Evolutionary conservation across 2,888 invertebrate species (phyloP), one percentile per base, ranked within the genome.

Genomic region (Anorthoa munda): DNA sequence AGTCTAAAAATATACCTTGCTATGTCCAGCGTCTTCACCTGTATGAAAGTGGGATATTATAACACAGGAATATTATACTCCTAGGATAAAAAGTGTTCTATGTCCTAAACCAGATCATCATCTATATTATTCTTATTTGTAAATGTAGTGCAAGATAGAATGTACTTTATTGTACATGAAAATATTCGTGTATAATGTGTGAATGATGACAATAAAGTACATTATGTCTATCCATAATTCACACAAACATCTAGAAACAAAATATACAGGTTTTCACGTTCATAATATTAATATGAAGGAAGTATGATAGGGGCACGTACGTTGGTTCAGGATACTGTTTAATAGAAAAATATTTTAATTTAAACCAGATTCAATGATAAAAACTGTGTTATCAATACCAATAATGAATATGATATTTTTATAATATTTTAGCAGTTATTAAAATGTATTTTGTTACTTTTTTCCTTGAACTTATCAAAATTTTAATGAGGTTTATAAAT

Each of bases 321-420:
- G 5, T 59, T 15, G n/a, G 7, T 48, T 39, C 11, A 48, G 51
- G 53, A 18, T 46, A 4, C 11, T 15, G 7, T 60, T 26, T 46
- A 17, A 9, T 9, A 39, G 1, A 39, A 39, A 15, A n/a, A 13
- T 7, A 12, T 60, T 15, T 77, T 39, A 3, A 7, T 21, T 21
- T 9, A 50, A 50, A 50, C 50, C 12, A 2, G 46, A 15, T 77
- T 76, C 23, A 13, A 17, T 13, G n/a, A 55, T 55, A 39, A 75
- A 75, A 72, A 23, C n/a, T 48, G 17, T 39, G 12, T 13, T 59
- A 59, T 23, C 1, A 73, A 15, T 50, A 45, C 17, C 23, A 17
- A 17, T 18, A 39, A 31, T 48, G 4, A 23, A n/a, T 23, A 17
- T 2, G 4, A 5, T 17, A 1, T 21, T 46, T 31, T 26, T 26